These are phyloP conservation scores for Sebastes glaucus DNA, from an alignment of 2,797 vertebrate species.

Conservation along the genomic window DNA sequence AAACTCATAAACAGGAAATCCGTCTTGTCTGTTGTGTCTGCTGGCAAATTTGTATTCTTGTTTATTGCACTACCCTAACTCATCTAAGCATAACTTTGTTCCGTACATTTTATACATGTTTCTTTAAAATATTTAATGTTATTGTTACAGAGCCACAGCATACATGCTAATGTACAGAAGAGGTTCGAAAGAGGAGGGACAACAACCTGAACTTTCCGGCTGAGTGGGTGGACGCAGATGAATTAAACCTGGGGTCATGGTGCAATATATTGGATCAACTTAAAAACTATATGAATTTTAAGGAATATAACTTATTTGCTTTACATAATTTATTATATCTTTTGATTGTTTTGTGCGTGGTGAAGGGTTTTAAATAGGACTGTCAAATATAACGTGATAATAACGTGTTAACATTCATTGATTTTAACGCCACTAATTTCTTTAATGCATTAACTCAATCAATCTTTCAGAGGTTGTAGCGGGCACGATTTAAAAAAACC, in stretches of 20 bases:
- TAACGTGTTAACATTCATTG: too few species aligned
- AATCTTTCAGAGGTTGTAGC: too few species aligned
- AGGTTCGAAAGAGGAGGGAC: neutral
- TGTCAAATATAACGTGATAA: too few species aligned
- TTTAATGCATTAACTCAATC: too few species aligned
- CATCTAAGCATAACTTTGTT: neutral
- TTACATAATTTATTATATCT: neutral
- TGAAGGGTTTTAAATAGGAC: neutral
- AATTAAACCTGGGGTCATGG: neutral
- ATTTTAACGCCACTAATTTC: too few species aligned
- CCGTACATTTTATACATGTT: neutral
- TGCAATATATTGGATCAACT: neutral
- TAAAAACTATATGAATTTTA: neutral
- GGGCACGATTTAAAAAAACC: too few species aligned
- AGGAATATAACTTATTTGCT: neutral
- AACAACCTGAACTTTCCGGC: conserved; percentile 19
- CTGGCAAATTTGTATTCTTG: neutral
- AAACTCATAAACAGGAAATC: conserved; percentile 50
- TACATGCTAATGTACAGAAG: conserved; percentile 83
- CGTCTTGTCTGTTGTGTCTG: conserved; percentile 1
- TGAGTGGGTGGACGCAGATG: conserved; percentile 23
- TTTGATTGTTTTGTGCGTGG: neutral
- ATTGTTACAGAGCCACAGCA: conserved; percentile 53
- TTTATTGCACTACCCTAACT: neutral
- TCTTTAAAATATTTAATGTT: neutral